A percentile compares a stretch with the other conserved stretches of the same genome.
phyloP scores from a whole-genome alignment of 2,888 invertebrate species.

The Chloroclysta siterata region DNA sequence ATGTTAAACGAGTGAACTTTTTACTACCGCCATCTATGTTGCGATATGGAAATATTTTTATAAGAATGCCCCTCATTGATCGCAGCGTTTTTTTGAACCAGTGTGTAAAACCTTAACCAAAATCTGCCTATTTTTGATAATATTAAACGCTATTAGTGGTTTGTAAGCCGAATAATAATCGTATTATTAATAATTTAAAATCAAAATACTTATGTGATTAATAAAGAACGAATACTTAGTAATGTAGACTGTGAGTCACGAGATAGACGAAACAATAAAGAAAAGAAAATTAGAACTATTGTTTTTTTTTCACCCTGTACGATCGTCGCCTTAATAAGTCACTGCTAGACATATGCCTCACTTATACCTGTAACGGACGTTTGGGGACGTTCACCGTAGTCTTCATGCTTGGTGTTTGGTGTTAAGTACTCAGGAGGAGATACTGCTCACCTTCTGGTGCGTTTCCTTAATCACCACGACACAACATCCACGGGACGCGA shows the following conservation, averaged over 20 bases:
- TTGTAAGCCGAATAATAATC: conserved; percentile 28
- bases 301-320: conserved; percentile 1
- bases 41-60: no score
- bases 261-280: conserved; percentile 32
- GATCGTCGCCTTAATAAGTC: not conserved
- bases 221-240: conserved; percentile 28
- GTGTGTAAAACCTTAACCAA: conserved; percentile 49
- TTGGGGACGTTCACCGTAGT: no score
- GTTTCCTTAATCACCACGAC: no score
- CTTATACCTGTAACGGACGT: no score
- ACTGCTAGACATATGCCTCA: no score
- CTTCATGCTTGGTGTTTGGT: no score
- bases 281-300: conserved; percentile 10
- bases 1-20: no score
- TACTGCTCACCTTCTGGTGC: no score
- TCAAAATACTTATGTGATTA: conserved; percentile 30
- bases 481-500: no score
- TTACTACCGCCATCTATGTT: no score
- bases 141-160: conserved; percentile 16
- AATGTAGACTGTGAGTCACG: conserved; percentile 38
- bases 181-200: conserved; percentile 34
- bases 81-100: conserved; percentile 51
- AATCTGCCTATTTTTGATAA: conserved; percentile 30
- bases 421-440: no score
- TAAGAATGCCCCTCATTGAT: conserved; percentile 8